Conservation (phyloP, 2,113 vertebrate genomes). For the Spea multiplicata region DNA sequence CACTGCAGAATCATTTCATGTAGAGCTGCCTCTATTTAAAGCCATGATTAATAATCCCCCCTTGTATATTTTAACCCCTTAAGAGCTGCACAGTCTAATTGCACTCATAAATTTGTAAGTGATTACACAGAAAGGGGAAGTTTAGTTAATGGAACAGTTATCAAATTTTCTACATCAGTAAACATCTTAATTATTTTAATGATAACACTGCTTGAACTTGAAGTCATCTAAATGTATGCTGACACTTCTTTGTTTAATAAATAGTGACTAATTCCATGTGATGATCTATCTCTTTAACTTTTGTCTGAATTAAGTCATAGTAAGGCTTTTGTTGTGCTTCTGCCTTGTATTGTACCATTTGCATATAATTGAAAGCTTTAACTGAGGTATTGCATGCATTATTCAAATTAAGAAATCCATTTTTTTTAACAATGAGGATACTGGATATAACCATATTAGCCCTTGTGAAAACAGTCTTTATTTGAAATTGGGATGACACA, state of each 20-base stretch:
- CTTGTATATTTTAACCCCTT: slow-evolving; percentile 2
- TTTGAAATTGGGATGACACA: no score
- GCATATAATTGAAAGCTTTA: slow-evolving; percentile 45
- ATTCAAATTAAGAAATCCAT: neutral
- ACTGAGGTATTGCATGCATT: neutral
- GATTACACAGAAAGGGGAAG: slow-evolving; percentile 48
- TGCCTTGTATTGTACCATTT: slow-evolving; percentile 46
- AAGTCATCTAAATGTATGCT: slow-evolving; percentile 54
- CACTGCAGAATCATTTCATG: neutral
- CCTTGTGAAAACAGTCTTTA: no score
- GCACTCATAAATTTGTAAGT: slow-evolving; percentile 23
- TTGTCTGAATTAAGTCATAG: slow-evolving; percentile 47
- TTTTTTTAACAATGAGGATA: no score
- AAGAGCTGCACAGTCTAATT: slow-evolving; percentile 9
- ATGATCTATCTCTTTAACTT: slow-evolving; percentile 63
- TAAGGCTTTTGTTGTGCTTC: slow-evolving; percentile 42
- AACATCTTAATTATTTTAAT: slow-evolving; percentile 66
- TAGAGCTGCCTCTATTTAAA: neutral
- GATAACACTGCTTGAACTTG: slow-evolving; percentile 58
- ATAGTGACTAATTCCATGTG: slow-evolving; percentile 61
- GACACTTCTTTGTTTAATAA: slow-evolving; percentile 60
- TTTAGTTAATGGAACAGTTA: slow-evolving; percentile 59
- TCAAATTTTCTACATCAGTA: slow-evolving; percentile 57
- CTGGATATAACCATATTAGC: no score
- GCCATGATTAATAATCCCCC: neutral